Conservation (phyloP, 2,888 invertebrate species). For the Sycophila texana region DNA sequence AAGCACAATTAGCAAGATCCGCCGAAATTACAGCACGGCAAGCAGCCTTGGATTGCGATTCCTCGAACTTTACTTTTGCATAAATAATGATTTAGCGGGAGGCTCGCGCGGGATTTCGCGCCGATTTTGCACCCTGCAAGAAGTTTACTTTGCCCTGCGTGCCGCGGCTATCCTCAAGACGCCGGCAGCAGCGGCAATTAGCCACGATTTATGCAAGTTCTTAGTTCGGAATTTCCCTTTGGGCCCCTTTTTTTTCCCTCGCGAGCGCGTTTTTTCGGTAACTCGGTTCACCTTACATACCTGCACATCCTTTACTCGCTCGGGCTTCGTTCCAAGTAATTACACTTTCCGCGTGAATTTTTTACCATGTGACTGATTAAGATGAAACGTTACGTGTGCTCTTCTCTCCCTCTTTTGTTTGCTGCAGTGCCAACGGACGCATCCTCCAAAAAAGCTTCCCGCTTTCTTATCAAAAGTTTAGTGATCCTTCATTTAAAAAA, state of each 20-base stretch:
- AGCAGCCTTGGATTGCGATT: background rate
- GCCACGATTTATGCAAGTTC: constrained; percentile 51
- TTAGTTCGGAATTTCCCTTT: constrained; percentile 44
- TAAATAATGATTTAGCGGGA: constrained; percentile 12
- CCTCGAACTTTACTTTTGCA: constrained; percentile 3
- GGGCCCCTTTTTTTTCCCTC: background rate
- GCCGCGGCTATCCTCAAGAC: constrained; percentile 31
- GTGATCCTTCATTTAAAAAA: too few relatives aligned
- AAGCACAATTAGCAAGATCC: too few relatives aligned
- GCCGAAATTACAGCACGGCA: too few relatives aligned
- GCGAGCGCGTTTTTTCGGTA: background rate
- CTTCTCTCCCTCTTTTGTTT: too few relatives aligned
- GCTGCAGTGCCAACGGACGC: too few relatives aligned
- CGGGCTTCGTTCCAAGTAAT: constrained; percentile 27
- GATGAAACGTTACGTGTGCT: too few relatives aligned
- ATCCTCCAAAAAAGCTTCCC: too few relatives aligned
- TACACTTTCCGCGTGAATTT: constrained; percentile 38
- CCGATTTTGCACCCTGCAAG: background rate
- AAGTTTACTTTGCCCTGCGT: constrained; percentile 18
- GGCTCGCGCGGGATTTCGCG: background rate
- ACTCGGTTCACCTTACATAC: background rate
- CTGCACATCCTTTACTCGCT: background rate
- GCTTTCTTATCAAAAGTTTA: too few relatives aligned
- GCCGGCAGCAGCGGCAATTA: constrained; percentile 43
- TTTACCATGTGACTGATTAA: constrained; percentile 31